Evolutionary conservation across 53 echinoderm and acorn worm genomes (phyloP), one percentile per base, ranked within the genome.

Genomic region (Hippasteria phrygiana): DNA sequence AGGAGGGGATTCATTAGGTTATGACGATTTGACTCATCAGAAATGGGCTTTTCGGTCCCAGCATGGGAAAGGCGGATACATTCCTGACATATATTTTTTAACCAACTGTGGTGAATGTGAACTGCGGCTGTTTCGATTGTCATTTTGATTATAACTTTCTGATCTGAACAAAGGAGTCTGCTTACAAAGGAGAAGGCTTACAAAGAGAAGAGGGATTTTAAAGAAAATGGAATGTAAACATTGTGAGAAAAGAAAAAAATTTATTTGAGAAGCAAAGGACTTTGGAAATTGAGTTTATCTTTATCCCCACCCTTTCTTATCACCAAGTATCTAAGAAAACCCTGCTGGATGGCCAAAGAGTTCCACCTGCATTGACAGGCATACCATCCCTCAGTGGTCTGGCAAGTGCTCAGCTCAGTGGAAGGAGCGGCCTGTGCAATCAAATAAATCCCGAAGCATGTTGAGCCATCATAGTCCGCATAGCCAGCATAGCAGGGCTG

Each of bases 401-500:
- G 54, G 3, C 54, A 16, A 16, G 54, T 54, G 42, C 72, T 34
- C 22, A 51, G 17, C 77, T 48, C 35, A 29, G 55, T 4, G 35
- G 55, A 48, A 56, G 29, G 80, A 80, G 80, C 28, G 40, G 59
- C 55, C 56, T 34, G 5, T 12, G 12, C 91, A 94, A 94, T 91
- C 88, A 82, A 93, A 88, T 94, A 86, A 89, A 77, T 93, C 93
- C 93, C 56, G 42, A 27, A 39, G 33, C 35, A 80, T 40, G 28
- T 66, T 83, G 34, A 54, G 76, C 84, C 64, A 54, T 80, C 92
- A 95, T 95, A 76, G 71, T 79, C 79, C 13, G 84, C 90, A 95
- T 95, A 93, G 80, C 90, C 67, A 18, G 85, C 87, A 92, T 94
- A 92, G 92, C 92, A 86, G 55, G 79, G 66, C 82, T 43, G 78